Base-by-base conservation (phyloP, 2,888 invertebrate genomes). In the Crocallis elinguaria region DNA sequence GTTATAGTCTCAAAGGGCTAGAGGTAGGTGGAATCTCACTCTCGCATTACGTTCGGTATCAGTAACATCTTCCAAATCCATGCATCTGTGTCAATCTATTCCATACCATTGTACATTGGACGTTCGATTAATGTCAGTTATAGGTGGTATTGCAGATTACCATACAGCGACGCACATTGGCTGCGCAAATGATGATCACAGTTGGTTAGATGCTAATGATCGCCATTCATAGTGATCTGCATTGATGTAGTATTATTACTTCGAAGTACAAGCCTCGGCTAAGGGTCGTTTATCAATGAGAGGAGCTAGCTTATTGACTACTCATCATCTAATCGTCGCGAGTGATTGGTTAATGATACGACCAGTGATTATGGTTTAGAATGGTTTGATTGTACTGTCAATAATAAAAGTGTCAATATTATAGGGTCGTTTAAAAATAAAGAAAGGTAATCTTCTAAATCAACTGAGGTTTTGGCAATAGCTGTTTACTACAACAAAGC, bases 181-280 rank as follows among this genome's bases (percentile, higher is more conserved):
- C 25, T 32, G 67, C 69, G 74, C 79, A 82, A 86, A 82, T 82
- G 81, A 79, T 77, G 79, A 79, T 79, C 75, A 71, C 67, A 67
- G 77, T 64, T 65, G 60, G 71, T 62, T 71, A 65, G 57, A 67
- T 65, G 75, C 75, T 89, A 89, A 90, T 88, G 86, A 85, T 75
- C 66, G 69, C 79, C 82, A 89, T 89, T 88, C 86, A 88, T 85
- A 76, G 77, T 82, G 75, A 86, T 86, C 82, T 77, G 77, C 81
- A 78, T 82, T 83, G 81, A 86, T 84, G 78, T 78, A 76, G 77
- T 83, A 79, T 82, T 78, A 82, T 79, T 80, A 78, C 71, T 64
- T 56, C 64, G 65, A 63, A 70, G 65, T 73, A 70, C 65, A 57
- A 62, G 66, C 60, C 49, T 62, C 38, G 45, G 42, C 64, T 53